Percentiles rank a stretch among this genome's conserved stretches.
phyloP scores from a whole-genome alignment of 92 coral and sea anemone genomes.

The Plumapathes pennacea region DNA sequence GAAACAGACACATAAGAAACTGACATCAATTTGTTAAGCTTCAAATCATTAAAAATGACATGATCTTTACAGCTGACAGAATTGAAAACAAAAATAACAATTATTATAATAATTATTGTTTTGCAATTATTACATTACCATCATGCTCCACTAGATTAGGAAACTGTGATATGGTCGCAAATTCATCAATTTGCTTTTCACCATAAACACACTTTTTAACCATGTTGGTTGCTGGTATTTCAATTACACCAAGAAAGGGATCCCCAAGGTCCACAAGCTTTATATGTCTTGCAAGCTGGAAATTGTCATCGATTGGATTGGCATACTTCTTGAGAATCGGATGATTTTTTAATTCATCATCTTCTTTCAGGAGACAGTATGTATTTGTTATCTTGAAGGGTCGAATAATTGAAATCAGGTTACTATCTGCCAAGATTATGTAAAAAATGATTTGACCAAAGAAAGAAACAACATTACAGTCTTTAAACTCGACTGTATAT shows the following conservation, averaged over 20 bases:
- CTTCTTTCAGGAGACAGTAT: neutral
- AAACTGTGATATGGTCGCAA: conserved; percentile 3
- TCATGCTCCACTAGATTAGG: conserved; percentile 40
- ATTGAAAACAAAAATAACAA: no score
- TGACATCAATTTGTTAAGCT: no score
- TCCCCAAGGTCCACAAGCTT: neutral
- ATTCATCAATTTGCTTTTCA: neutral
- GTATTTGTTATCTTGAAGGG: neutral
- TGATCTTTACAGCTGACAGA: no score
- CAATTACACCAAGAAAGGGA: neutral
- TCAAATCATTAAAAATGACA: no score
- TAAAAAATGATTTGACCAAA: neutral
- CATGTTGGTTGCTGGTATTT: neutral
- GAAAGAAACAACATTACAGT: neutral
- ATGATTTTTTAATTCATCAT: neutral
- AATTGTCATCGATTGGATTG: neutral
- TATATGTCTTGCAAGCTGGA: neutral
- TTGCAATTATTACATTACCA: no score
- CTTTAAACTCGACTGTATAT: conserved; percentile 2
- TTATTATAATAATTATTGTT: no score
- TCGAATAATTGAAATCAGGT: neutral
- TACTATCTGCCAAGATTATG: neutral
- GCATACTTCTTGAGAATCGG: conserved; percentile 1
- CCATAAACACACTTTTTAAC: conserved; percentile 1
- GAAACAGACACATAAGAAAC: no score